phyloP scores from a whole-genome alignment of 2,113 vertebrate species.

The Accipiter virgatus region DNA sequence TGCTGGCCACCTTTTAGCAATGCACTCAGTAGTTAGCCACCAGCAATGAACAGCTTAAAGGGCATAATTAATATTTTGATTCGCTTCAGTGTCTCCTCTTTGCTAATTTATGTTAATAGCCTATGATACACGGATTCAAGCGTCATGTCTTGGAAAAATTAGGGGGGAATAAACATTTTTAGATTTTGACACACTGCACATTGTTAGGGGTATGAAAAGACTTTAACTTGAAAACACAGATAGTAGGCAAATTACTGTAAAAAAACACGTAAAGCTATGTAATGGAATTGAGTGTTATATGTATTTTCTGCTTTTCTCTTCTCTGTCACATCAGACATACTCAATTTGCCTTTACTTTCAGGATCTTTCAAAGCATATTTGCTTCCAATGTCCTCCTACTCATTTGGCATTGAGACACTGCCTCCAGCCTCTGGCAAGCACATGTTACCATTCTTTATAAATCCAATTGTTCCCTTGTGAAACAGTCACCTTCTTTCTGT shows the following conservation, averaged over 20 bases:
- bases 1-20: not conserved
- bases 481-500: not conserved
- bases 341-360: not conserved
- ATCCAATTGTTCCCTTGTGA: not conserved
- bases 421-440: not conserved
- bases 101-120: not conserved
- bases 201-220: not conserved
- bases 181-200: not conserved
- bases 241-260: not conserved
- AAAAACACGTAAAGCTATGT: not conserved
- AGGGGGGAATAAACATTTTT: not conserved
- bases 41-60: not conserved
- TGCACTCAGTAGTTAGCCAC: not conserved
- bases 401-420: not conserved
- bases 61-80: not conserved
- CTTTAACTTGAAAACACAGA: not conserved
- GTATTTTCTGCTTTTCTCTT: not conserved
- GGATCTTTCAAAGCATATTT: not conserved
- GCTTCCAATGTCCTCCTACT: not conserved
- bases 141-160: accelerated
- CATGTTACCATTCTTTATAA: not conserved
- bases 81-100: not conserved
- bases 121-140: not conserved
- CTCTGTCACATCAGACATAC: not conserved
- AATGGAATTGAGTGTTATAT: not conserved